These are phyloP conservation scores for Nyctereutes procyonoides DNA, from an alignment of 2,113 vertebrate genomes.

Conservation along the genomic window DNA sequence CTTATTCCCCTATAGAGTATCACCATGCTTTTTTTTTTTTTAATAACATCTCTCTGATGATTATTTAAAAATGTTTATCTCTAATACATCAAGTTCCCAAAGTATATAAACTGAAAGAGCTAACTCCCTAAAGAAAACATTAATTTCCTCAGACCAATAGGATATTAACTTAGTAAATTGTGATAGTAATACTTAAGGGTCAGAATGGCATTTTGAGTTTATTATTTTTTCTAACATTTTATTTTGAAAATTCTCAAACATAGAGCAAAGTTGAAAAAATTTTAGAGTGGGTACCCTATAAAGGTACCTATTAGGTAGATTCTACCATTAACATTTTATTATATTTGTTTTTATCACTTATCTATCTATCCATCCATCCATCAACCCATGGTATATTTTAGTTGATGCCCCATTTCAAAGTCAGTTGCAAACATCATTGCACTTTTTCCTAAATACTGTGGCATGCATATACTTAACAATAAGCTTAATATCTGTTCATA, in stretches of 20 bases:
- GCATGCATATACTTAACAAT: neutral
- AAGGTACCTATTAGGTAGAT: neutral
- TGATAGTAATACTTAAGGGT: neutral
- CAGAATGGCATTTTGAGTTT: neutral
- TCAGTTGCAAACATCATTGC: constrained; percentile 2
- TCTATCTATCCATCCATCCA: neutral
- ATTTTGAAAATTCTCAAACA: constrained; percentile 53
- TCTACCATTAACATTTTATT: constrained; percentile 48
- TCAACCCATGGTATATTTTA: neutral
- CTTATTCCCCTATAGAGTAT: neutral
- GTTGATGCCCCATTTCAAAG: constrained; percentile 31
- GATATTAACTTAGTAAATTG: constrained; percentile 12
- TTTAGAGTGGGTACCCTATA: constrained; percentile 13
- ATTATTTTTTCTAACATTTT: neutral
- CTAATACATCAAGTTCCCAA: neutral
- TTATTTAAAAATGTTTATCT: constrained; percentile 32
- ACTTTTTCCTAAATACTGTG: neutral
- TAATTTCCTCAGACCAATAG: constrained; percentile 7
- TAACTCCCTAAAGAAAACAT: constrained; percentile 27
- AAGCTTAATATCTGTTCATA: constrained; percentile 39
- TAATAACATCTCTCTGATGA: neutral
- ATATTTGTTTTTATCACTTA: constrained; percentile 4
- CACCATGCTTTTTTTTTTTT: neutral
- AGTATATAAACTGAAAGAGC: neutral
- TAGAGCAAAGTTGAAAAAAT: constrained; percentile 16